Percentiles rank a stretch among this genome's conserved stretches.
phyloP scores from a whole-genome alignment of 2,797 vertebrate genomes.

The Babyrousa celebensis region DNA sequence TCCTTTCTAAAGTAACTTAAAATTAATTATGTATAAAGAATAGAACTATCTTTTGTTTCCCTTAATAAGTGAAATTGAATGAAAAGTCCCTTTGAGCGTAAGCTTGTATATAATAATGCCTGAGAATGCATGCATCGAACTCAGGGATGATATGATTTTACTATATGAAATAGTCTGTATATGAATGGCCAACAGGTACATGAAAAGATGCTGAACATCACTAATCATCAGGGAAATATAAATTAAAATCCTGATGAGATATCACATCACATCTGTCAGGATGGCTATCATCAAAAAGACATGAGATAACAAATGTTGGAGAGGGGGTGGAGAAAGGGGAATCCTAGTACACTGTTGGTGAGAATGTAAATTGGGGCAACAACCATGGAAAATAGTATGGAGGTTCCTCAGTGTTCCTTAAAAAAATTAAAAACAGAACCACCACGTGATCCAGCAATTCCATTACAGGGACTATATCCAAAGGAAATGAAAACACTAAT shows the following conservation, averaged over 20 bases:
- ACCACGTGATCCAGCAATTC: not conserved
- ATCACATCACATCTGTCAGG: not conserved
- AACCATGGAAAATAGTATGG: not conserved
- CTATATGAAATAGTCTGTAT: not conserved
- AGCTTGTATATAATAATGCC: not conserved
- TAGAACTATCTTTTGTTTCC: not conserved
- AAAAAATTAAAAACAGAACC: not conserved
- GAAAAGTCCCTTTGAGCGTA: not conserved
- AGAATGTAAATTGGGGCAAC: not conserved
- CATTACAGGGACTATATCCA: not conserved
- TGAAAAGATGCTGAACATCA: not conserved
- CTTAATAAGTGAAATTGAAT: slow-evolving; percentile 1
- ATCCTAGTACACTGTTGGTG: not conserved
- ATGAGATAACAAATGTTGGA: not conserved
- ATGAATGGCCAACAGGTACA: not conserved
- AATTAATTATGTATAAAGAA: slow-evolving; percentile 43
- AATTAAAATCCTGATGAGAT: not conserved
- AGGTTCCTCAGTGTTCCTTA: not conserved
- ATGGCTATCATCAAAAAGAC: not conserved
- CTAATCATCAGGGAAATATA: not conserved
- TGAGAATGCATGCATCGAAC: not conserved
- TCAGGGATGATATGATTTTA: not conserved
- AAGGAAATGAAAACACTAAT: not conserved
- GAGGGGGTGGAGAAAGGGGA: not conserved
- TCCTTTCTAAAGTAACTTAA: not conserved